Evolutionary conservation across 2,113 vertebrate species (phyloP).

Genomic region (Okapia johnstoni): DNA sequence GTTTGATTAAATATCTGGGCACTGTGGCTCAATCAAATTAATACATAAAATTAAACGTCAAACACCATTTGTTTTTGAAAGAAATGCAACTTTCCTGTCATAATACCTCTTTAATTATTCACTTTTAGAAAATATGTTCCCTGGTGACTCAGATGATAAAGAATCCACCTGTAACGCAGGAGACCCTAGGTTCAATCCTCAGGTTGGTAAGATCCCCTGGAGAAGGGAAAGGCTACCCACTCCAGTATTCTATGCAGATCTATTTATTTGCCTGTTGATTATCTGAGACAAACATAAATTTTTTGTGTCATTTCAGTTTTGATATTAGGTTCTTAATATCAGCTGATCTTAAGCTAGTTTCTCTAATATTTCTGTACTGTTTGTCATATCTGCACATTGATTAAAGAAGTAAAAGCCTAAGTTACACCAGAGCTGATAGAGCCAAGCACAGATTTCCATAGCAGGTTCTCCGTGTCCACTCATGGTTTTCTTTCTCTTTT

Average conservation of each 20-base stretch:
- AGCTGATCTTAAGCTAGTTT: not conserved
- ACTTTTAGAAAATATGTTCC: not conserved
- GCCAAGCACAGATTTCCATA: not conserved
- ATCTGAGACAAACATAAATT: not conserved
- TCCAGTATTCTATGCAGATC: not conserved
- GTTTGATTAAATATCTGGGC: not conserved
- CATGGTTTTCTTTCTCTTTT: not conserved
- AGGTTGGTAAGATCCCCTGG: not conserved
- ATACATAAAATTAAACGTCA: not conserved
- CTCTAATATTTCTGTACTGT: not conserved
- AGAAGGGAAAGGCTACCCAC: not conserved
- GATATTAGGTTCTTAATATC: not conserved
- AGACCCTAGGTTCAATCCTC: not conserved
- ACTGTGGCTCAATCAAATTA: not conserved
- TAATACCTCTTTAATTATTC: not conserved
- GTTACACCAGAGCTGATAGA: not conserved
- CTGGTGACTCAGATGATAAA: not conserved
- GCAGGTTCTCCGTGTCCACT: not conserved
- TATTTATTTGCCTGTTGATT: not conserved
- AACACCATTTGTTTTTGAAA: not conserved
- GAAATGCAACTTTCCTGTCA: not conserved
- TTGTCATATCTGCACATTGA: not conserved
- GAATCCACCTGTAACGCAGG: not conserved
- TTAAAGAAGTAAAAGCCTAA: not conserved
- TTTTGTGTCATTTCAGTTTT: not conserved